Evolutionary conservation across 2,888 invertebrate genomes (phyloP).

Genomic region (Dicranocentrus wangi): DNA sequence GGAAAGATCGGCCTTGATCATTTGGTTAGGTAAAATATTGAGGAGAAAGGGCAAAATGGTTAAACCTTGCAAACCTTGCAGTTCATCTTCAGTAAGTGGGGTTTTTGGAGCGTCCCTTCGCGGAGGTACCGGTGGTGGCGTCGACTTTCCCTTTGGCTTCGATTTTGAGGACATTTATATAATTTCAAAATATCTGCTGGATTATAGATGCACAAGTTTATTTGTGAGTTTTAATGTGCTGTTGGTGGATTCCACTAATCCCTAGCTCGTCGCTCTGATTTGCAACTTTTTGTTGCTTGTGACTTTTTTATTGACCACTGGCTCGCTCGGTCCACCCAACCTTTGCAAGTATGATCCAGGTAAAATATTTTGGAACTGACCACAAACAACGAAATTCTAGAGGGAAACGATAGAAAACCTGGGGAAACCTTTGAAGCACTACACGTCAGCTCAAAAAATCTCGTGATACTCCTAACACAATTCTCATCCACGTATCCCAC

Average conservation of each 20-base stretch:
- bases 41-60: too few relatives aligned
- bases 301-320: too few relatives aligned
- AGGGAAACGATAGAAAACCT: slow-evolving; percentile 4
- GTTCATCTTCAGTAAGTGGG: slow-evolving; percentile 48
- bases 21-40: too few relatives aligned
- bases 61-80: slow-evolving; percentile 45
- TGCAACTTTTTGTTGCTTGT: too few relatives aligned
- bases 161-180: slow-evolving; percentile 48
- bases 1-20: too few relatives aligned
- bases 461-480: slow-evolving; percentile 53
- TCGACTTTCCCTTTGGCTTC: slow-evolving; percentile 31
- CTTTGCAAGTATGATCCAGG: too few relatives aligned
- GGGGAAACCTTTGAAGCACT: not conserved
- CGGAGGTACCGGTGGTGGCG: slow-evolving; percentile 54
- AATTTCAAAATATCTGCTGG: too few relatives aligned
- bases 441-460: slow-evolving; percentile 6
- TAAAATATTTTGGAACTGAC: slow-evolving; percentile 21
- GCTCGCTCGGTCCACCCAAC: too few relatives aligned
- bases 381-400: slow-evolving; percentile 8
- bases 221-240: too few relatives aligned
- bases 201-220: too few relatives aligned
- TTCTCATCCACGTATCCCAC: slow-evolving; percentile 28
- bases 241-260: too few relatives aligned
- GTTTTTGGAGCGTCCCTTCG: slow-evolving; percentile 45
- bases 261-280: too few relatives aligned